Conservation (phyloP, 2,888 invertebrate genomes). For the Agrochola lychnidis region DNA sequence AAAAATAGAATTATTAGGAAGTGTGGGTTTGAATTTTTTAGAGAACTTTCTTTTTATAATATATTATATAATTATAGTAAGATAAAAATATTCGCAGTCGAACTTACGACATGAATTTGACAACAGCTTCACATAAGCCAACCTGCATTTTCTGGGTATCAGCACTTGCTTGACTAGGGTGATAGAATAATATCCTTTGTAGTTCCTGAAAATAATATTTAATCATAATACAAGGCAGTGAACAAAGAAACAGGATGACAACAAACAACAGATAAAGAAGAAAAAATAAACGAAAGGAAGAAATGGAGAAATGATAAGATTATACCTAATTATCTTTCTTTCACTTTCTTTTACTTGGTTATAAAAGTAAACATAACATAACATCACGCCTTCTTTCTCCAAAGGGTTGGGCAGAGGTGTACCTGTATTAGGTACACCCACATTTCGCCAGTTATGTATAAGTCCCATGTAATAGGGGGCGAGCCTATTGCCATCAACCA, state of each 20-base stretch:
- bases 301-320: not conserved
- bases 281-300: too few species aligned
- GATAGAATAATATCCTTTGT: slow-evolving; percentile 96
- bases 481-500: too few species aligned
- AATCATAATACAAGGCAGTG: not conserved
- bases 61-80: not conserved
- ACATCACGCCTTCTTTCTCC: too few species aligned
- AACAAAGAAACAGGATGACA: not conserved
- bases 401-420: too few species aligned
- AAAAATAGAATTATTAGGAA: too few species aligned
- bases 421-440: too few species aligned
- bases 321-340: not conserved
- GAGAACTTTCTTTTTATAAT: not conserved
- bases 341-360: not conserved
- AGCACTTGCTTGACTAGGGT: slow-evolving; percentile 94
- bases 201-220: slow-evolving; percentile 92
- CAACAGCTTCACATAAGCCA: slow-evolving; percentile 98
- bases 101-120: slow-evolving; percentile 97
- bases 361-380: not conserved
- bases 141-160: slow-evolving; percentile 97
- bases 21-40: not conserved
- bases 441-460: too few species aligned
- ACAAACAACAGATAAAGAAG: not conserved
- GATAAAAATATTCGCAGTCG: not conserved
- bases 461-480: too few species aligned